Conservation (phyloP, 64 coral and sea anemone genomes). For the Stichodactyla mertensii region DNA sequence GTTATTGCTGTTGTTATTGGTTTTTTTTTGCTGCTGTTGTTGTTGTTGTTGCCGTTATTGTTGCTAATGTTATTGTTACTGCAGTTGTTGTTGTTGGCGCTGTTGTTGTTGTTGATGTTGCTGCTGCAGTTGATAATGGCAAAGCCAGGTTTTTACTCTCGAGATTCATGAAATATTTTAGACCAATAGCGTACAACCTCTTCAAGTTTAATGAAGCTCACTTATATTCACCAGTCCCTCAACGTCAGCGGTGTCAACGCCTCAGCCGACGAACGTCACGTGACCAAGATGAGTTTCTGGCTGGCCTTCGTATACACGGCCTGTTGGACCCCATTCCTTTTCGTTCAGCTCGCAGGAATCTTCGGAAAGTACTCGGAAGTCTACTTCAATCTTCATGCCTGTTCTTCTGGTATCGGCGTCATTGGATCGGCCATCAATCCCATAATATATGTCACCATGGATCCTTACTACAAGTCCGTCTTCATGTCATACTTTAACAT, state of each 20-base stretch:
- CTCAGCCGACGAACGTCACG: constrained; percentile 59
- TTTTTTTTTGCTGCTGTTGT: too few species aligned
- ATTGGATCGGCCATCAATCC: constrained; percentile 83
- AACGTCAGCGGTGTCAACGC: constrained; percentile 54
- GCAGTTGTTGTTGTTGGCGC: too few species aligned
- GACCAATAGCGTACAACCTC: not conserved
- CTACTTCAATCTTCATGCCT: constrained; percentile 88
- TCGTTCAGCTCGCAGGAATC: constrained; percentile 78
- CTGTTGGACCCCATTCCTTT: constrained; percentile 89
- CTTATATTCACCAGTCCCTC: not conserved
- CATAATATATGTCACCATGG: constrained; percentile 66
- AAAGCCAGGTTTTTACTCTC: too few species aligned
- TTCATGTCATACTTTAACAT: constrained; percentile 22
- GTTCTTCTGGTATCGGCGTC: constrained; percentile 80
- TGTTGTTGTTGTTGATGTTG: too few species aligned
- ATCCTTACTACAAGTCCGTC: constrained; percentile 58
- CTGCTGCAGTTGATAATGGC: too few species aligned
- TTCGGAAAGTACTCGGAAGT: constrained; percentile 83
- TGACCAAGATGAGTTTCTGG: constrained; percentile 79
- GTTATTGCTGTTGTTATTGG: too few species aligned
- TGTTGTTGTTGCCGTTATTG: too few species aligned
- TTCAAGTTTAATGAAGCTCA: not conserved
- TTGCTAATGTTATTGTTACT: too few species aligned
- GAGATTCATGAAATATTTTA: too few species aligned
- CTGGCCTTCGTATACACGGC: constrained; percentile 75